Evolutionary conservation across 2,797 vertebrate genomes (phyloP).

Genomic region (Myripristis jacobus): DNA sequence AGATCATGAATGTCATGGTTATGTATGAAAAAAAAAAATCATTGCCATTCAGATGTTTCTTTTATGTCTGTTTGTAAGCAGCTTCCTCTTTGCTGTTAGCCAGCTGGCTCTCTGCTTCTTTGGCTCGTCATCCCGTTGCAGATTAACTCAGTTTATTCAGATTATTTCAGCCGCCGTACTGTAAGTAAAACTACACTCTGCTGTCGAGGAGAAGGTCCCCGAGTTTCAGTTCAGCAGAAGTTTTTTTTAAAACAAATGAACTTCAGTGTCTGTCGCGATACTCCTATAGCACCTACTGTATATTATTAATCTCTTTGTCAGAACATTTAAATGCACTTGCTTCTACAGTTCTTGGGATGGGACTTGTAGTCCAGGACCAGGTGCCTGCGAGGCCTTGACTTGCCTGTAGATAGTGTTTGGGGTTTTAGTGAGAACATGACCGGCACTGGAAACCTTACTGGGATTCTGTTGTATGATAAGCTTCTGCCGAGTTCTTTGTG

Average conservation of each 20-base stretch:
- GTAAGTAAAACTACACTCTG: slow-evolving; percentile 30
- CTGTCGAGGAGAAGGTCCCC: slow-evolving; percentile 4
- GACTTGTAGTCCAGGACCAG: slow-evolving; percentile 60
- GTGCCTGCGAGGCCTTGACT: slow-evolving; percentile 75
- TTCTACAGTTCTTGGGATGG: slow-evolving; percentile 61
- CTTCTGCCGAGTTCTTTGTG: slow-evolving; percentile 84
- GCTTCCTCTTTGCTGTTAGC: neutral
- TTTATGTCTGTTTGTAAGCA: too few species aligned
- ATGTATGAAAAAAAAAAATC: too few species aligned
- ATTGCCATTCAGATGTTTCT: too few species aligned
- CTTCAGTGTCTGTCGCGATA: slow-evolving; percentile 9
- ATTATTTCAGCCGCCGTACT: neutral
- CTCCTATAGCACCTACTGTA: slow-evolving; percentile 42
- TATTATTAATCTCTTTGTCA: slow-evolving; percentile 35
- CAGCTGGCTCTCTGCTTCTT: neutral
- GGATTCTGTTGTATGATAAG: slow-evolving; percentile 82
- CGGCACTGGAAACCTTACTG: slow-evolving; percentile 73
- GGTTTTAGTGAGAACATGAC: slow-evolving; percentile 34
- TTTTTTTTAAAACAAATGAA: slow-evolving; percentile 7
- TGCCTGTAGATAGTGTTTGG: slow-evolving; percentile 69
- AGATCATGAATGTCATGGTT: too few species aligned
- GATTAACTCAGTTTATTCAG: too few species aligned
- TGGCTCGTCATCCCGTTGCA: neutral
- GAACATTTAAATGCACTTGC: slow-evolving; percentile 69
- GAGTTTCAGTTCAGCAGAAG: slow-evolving; percentile 16